These are phyloP conservation scores for Pogoniulus pusillus DNA, from an alignment of 2,797 vertebrate genomes.

Conservation along the genomic window DNA sequence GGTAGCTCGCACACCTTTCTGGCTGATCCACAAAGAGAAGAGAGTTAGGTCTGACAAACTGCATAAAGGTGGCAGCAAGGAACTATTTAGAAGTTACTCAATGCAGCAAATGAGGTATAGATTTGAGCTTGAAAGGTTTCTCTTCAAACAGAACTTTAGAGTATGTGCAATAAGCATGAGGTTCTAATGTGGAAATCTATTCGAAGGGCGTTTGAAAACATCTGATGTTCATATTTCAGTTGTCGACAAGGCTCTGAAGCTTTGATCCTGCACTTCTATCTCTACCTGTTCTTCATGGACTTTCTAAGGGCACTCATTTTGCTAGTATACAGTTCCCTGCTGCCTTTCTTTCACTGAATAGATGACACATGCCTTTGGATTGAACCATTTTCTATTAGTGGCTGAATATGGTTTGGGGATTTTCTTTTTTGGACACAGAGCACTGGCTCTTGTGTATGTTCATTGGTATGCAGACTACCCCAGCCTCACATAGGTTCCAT, in stretches of 20 bases:
- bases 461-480: background rate
- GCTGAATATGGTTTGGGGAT: background rate
- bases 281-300: slow-evolving; percentile 17
- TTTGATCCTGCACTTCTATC: slow-evolving; percentile 50
- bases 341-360: background rate
- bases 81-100: slow-evolving; percentile 32
- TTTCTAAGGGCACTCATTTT: slow-evolving; percentile 32
- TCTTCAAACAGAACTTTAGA: slow-evolving; percentile 37
- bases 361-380: background rate
- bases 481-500: background rate
- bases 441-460: background rate
- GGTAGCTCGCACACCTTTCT: background rate
- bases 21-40: background rate
- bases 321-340: background rate
- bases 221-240: slow-evolving; percentile 42
- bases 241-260: slow-evolving; percentile 23
- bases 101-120: slow-evolving; percentile 9
- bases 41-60: background rate
- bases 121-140: slow-evolving; percentile 45
- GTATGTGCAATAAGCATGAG: slow-evolving; percentile 32
- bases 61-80: background rate
- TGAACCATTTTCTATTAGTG: background rate
- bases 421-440: background rate
- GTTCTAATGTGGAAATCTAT: slow-evolving; percentile 39
- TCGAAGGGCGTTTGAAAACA: slow-evolving; percentile 35